phyloP scores from a whole-genome alignment of 2,113 vertebrate genomes.

The Burhinus oedicnemus region DNA sequence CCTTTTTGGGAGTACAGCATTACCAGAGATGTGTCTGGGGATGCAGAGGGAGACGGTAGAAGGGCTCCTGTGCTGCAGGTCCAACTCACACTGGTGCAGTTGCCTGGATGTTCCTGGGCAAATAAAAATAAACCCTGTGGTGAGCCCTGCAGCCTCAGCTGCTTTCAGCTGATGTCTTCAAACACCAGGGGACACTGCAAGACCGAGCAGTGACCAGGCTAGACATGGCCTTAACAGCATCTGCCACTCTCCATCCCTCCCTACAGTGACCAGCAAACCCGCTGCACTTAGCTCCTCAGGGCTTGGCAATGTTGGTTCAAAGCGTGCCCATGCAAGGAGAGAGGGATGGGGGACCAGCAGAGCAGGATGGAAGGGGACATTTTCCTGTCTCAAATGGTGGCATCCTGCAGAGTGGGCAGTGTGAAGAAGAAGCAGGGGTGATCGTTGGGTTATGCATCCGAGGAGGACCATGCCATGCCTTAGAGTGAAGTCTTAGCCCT shows the following conservation, averaged over 20 bases:
- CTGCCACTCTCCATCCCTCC: background rate
- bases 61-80: background rate
- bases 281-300: background rate
- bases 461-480: background rate
- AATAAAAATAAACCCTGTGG: background rate
- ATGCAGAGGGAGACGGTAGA: background rate
- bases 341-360: background rate
- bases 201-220: background rate
- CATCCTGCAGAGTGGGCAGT: too few relatives aligned
- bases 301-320: rapidly evolving
- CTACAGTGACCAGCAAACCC: background rate
- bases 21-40: background rate
- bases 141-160: background rate
- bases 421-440: background rate
- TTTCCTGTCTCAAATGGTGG: background rate
- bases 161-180: background rate
- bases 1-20: background rate
- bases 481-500: background rate
- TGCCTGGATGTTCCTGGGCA: background rate
- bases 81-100: background rate
- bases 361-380: background rate
- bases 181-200: constrained; percentile 17
- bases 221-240: background rate
- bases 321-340: background rate
- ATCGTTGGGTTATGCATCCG: background rate